Conservation (phyloP, 2,113 vertebrate genomes). For the Ceyx margarethae region DNA sequence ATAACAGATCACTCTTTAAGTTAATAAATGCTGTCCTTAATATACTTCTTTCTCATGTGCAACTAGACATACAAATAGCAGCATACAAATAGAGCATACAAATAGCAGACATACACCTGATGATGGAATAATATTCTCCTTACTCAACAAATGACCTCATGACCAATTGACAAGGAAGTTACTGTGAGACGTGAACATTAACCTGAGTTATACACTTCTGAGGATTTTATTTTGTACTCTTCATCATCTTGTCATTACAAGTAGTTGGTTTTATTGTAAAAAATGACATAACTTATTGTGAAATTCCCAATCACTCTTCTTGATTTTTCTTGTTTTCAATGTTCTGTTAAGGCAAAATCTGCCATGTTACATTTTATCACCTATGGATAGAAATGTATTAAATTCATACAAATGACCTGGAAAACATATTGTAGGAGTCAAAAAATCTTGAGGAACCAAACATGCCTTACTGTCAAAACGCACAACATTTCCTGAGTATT, state of each 20-base stretch:
- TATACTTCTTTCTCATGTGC: background rate
- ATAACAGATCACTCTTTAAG: background rate
- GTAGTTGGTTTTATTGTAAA: background rate
- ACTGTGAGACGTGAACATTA: background rate
- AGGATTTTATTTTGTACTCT: background rate
- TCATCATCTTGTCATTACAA: background rate
- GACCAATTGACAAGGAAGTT: background rate
- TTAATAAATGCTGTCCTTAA: slow-evolving; percentile 24
- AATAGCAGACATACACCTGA: background rate
- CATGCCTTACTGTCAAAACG: background rate
- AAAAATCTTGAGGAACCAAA: background rate
- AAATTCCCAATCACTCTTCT: background rate
- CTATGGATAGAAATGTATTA: background rate
- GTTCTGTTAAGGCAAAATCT: background rate
- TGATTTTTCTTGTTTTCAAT: background rate
- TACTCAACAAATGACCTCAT: background rate
- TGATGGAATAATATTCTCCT: background rate
- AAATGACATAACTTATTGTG: rapidly evolving
- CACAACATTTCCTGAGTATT: background rate
- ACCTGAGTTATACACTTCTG: background rate
- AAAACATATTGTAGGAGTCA: background rate
- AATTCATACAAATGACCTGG: background rate
- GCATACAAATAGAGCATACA: background rate
- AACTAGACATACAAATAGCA: background rate
- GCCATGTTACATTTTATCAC: background rate